phyloP scores from a whole-genome alignment of 1,140 invertebrate species.

The Drosophila bifasciata region DNA sequence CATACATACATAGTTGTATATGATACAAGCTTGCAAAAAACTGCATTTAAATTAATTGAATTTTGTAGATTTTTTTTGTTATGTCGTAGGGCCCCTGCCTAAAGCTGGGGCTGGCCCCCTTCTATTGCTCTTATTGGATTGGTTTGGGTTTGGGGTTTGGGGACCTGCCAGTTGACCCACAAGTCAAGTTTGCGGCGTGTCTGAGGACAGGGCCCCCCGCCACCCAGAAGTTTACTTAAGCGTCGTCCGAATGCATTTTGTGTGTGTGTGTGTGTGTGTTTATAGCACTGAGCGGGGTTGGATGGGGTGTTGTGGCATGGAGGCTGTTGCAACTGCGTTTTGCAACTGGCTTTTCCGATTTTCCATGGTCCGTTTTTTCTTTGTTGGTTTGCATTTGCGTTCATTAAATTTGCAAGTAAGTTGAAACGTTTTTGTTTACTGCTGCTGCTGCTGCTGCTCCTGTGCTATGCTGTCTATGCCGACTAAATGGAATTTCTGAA shows the following conservation, averaged over 20 bases:
- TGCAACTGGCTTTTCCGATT: constrained; percentile 41
- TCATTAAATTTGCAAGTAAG: constrained; percentile 74
- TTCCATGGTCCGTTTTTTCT: constrained; percentile 15
- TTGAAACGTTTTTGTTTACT: constrained; percentile 77
- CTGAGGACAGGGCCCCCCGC: constrained; percentile 17
- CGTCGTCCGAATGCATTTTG: constrained; percentile 65
- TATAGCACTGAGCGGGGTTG: constrained; percentile 23
- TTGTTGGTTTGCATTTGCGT: constrained; percentile 55
- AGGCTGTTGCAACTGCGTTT: constrained; percentile 21
- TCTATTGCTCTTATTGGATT: constrained; percentile 80
- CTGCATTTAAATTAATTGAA: constrained; percentile 83
- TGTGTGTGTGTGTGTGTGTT: constrained; percentile 57
- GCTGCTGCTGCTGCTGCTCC: constrained; percentile 25
- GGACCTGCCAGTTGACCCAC: constrained; percentile 74
- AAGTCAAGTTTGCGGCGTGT: constrained; percentile 64
- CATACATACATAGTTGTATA: constrained; percentile 20
- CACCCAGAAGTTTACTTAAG: constrained; percentile 46
- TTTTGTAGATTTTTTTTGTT: constrained; percentile 62
- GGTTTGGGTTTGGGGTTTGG: constrained; percentile 51
- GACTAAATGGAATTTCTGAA: constrained; percentile 35
- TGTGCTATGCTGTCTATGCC: constrained; percentile 22
- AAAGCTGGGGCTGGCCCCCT: constrained; percentile 1
- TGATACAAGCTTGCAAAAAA: constrained; percentile 53
- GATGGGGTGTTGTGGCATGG: too few relatives aligned
- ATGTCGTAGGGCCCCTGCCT: constrained; percentile 9